Percentiles rank a stretch among this genome's conserved stretches.
Evolutionary conservation across 2,888 invertebrate species (phyloP).

Genomic region (Minunthozetes semirufus): DNA sequence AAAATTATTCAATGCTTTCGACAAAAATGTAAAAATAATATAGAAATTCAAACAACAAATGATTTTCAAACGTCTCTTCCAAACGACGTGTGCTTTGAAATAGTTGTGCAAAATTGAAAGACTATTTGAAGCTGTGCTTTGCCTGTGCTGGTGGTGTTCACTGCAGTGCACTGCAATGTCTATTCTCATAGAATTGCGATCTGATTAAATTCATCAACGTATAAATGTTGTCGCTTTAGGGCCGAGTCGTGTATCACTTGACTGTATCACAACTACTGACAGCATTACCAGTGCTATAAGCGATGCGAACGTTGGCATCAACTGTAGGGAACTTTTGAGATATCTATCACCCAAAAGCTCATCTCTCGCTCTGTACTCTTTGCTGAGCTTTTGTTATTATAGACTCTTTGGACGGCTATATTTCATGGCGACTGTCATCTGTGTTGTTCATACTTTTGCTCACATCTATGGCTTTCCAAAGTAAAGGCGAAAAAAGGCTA

Average conservation of each 20-base stretch:
- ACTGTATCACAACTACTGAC: conserved; percentile 31
- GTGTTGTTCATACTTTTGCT: conserved; percentile 18
- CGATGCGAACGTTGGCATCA: background rate
- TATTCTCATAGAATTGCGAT: background rate
- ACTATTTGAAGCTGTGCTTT: background rate
- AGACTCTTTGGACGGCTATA: conserved; percentile 26
- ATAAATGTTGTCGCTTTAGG: conserved; percentile 31
- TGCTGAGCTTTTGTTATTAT: conserved; percentile 19
- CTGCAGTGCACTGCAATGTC: too few species aligned
- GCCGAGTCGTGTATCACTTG: conserved; percentile 28
- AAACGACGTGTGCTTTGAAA: background rate
- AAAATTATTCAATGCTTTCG: background rate
- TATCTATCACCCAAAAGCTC: conserved; percentile 30
- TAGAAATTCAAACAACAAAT: background rate
- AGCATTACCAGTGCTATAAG: background rate
- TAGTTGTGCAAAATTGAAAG: background rate
- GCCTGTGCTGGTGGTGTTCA: background rate
- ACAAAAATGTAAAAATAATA: background rate
- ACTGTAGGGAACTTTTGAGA: conserved; percentile 26
- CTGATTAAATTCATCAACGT: conserved; percentile 31
- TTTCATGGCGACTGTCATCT: conserved; percentile 30
- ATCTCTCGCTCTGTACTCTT: conserved; percentile 15
- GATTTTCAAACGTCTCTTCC: conserved; percentile 8
- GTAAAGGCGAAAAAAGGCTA: conserved; percentile 19
- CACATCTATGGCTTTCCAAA: conserved; percentile 3